Conservation (phyloP, 2,888 invertebrate genomes). For the Nomada fucata region DNA sequence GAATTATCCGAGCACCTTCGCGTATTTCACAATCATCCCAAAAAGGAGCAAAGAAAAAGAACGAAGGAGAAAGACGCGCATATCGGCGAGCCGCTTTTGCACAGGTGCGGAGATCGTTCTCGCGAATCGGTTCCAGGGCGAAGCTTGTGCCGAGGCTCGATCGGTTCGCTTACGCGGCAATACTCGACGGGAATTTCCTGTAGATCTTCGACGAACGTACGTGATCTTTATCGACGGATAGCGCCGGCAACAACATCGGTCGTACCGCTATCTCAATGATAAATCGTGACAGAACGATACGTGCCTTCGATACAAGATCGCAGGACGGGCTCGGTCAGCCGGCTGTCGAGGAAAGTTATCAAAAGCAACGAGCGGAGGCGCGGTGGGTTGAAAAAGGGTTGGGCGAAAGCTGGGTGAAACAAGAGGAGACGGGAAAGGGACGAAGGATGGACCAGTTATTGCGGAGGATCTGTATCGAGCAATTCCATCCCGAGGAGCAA, state of each 20-base stretch:
- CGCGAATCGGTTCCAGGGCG: constrained; percentile 3
- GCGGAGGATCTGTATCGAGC: constrained; percentile 68
- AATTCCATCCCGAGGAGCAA: constrained; percentile 66
- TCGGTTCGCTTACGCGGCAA: constrained; percentile 40
- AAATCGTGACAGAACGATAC: constrained; percentile 68
- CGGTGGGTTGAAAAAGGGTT: constrained; percentile 11
- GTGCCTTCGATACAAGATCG: constrained; percentile 51
- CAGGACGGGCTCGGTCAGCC: constrained; percentile 42
- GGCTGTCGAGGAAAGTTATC: constrained; percentile 64
- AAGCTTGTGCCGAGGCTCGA: background rate
- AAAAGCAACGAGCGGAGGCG: constrained; percentile 52
- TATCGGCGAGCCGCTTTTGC: background rate
- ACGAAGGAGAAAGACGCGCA: no score
- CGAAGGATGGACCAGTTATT: constrained; percentile 60
- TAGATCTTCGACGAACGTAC: constrained; percentile 45
- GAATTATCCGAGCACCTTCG: constrained; percentile 11
- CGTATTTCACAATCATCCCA: background rate
- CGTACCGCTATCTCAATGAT: constrained; percentile 62
- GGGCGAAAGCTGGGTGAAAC: background rate
- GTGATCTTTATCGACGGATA: constrained; percentile 51
- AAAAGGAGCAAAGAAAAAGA: background rate
- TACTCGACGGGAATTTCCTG: constrained; percentile 34
- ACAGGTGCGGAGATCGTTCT: background rate
- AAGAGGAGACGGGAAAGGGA: background rate
- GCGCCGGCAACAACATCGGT: constrained; percentile 40